phyloP scores from a whole-genome alignment of 2,113 vertebrate species.

The Seriola aureovittata region DNA sequence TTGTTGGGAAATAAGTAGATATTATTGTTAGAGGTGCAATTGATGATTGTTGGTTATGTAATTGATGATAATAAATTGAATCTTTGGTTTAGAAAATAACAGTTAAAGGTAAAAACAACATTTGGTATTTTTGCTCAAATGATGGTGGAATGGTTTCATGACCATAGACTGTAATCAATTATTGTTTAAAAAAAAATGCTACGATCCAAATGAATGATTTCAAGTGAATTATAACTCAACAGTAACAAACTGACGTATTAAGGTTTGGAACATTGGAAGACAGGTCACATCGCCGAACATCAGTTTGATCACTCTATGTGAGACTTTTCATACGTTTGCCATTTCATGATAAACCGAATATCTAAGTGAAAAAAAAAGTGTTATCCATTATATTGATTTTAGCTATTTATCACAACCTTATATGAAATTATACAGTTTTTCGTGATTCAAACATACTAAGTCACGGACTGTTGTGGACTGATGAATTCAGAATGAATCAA shows the following conservation, averaged over 20 bases:
- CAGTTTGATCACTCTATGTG: neutral
- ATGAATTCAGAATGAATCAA: slow-evolving; percentile 48
- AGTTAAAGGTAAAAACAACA: neutral
- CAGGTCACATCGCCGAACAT: neutral
- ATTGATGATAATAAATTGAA: neutral
- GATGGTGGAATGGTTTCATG: neutral
- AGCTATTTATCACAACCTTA: neutral
- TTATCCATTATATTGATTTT: neutral
- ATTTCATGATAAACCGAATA: neutral
- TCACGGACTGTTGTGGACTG: neutral
- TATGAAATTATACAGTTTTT: neutral
- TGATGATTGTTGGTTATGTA: neutral
- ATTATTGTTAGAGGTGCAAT: neutral
- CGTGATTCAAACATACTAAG: neutral
- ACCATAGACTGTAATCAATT: neutral
- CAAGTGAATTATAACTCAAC: neutral
- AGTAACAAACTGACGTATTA: neutral
- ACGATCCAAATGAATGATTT: neutral
- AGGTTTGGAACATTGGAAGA: neutral
- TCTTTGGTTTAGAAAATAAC: neutral
- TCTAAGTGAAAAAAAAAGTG: neutral
- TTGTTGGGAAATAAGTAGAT: neutral
- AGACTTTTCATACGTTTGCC: neutral
- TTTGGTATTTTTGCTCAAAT: neutral
- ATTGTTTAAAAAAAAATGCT: neutral